Base-by-base conservation (phyloP, 2,888 invertebrate species). In the Ormyrus rosae region DNA sequence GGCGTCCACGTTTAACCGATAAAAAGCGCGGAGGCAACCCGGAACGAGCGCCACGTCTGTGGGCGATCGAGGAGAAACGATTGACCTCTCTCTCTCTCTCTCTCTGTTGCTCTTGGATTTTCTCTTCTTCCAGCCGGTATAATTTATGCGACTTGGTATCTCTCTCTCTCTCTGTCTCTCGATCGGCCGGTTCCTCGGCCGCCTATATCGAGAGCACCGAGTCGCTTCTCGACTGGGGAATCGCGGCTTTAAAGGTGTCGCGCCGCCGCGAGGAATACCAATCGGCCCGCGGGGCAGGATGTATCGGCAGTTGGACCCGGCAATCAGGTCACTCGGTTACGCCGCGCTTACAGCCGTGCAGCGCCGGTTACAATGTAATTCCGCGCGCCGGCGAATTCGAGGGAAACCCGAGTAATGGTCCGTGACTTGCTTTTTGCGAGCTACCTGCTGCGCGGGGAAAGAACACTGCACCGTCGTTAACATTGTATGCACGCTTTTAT, bases 241-340 rank as follows among this genome's bases (percentile, higher is more conserved):
- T 51, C 65, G 46, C 34, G 34, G 34, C 34, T 34, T 34, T 34
- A 34, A 34, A 34, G 34, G 34, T 34, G 34, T 46, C 13, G 34
- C n/a, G n/a, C 9, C n/a, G 74, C 13, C 51, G n/a, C 60, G 34
- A 48, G 48, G 80, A 80, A 80, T 80, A 71, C 72, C 67, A 65
- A 80, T 76, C 68, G 71, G 74, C 69, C 73, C 50, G 7, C 68
- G 5, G 9, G 53, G 56, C 63, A 56, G 19, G 65, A 74, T 65
- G 64, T 56, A 58, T 55, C 8, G 34, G 55, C 6, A 69, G 6
- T 48, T 45, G 58, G 64, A 45, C 56, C n/a, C 60, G 13, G 11
- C 77, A 81, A 81, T 75, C 81, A 72, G 81, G 81, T 81, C 81
- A 81, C 77, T 81, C 77, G 81, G 81, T 72, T 80, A 80, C 50